phyloP scores from a whole-genome alignment of 1,140 invertebrate species.

The Orchesella cincta region DNA sequence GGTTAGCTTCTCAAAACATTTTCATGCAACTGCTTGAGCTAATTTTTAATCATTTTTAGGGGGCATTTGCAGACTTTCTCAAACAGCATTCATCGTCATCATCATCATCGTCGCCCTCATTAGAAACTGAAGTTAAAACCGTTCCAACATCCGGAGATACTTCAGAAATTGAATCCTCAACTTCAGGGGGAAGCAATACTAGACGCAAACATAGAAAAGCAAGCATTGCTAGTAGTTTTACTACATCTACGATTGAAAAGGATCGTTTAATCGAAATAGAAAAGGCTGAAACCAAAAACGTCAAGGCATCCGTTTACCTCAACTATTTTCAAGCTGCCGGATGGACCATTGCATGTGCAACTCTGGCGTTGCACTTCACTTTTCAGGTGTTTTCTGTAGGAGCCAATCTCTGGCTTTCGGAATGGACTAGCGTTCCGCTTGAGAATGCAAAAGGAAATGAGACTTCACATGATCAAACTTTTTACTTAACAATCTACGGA shows the following conservation, averaged over 20 bases:
- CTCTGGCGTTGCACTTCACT: conserved; percentile 56
- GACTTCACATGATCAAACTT: conserved; percentile 47
- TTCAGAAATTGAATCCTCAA: background rate
- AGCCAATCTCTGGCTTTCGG: conserved; percentile 63
- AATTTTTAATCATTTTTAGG: too few species aligned
- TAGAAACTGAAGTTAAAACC: background rate
- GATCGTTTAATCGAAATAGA: conserved; percentile 57
- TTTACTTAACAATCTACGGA: conserved; percentile 56
- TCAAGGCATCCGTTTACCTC: conserved; percentile 48
- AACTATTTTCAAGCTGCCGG: conserved; percentile 51
- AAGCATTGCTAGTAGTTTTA: background rate
- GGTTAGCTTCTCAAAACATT: conserved; percentile 51
- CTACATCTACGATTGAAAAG: conserved; percentile 29
- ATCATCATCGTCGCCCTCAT: background rate
- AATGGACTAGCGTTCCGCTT: conserved; percentile 57
- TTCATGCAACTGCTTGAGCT: too few species aligned
- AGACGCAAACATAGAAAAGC: background rate
- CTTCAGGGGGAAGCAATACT: background rate
- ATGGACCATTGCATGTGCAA: conserved; percentile 42
- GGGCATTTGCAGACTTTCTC: conserved; percentile 57
- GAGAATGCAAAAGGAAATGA: background rate
- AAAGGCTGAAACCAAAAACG: conserved; percentile 58
- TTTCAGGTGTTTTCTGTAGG: conserved; percentile 55
- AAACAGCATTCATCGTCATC: conserved; percentile 50
- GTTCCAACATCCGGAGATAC: background rate